Evolutionary conservation across 2,113 vertebrate genomes (phyloP), one percentile per base, ranked within the genome.

Genomic region (Aepyceros melampus): DNA sequence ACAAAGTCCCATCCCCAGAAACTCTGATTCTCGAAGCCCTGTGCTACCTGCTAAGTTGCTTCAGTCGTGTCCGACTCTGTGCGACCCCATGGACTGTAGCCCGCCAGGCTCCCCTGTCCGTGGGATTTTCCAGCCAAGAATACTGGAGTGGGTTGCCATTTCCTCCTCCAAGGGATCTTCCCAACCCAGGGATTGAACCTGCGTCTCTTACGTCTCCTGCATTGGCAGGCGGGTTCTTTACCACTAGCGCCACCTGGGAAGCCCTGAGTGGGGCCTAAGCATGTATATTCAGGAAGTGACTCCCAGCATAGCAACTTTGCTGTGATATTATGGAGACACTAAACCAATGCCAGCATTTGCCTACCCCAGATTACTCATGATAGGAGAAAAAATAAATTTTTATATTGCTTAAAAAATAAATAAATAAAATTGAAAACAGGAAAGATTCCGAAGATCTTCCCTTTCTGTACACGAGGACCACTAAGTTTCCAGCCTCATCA

Each of bases 351-450:
- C 84, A 87, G 45, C 33, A 64, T 84, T 74, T 89, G 45, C 62
- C 67, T 58, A 71, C 19, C 17, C 11, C 60, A 92, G 58, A 90
- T 51, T 88, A 76, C 84, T 98, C 33, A 87, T 27, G 78, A 84
- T 15, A n/a, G 6, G 29, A 93, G 56, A 92, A 85, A 87, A 88
- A 95, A 58, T 43, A 56, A 81, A 87, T 36, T 45, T 82, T 53
- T 53, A 40, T 60, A 25, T 67, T 47, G 29, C 94, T 87, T 15
- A 53, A 93, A 85, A 49, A 49, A 79, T 11, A 79, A 79, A 49
- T 49, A 49, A 33, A 79, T 33, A 49, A 49, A 81, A 49, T 2
- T 33, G 16, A 81, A 49, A 81, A 81, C 29, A 40, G 17, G 40
- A 96, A 81, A 40, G 31, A 95, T 55, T 58, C 36, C 6, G 1